Conservation (phyloP, 2,797 vertebrate species). For the Hylomyscus alleni region DNA sequence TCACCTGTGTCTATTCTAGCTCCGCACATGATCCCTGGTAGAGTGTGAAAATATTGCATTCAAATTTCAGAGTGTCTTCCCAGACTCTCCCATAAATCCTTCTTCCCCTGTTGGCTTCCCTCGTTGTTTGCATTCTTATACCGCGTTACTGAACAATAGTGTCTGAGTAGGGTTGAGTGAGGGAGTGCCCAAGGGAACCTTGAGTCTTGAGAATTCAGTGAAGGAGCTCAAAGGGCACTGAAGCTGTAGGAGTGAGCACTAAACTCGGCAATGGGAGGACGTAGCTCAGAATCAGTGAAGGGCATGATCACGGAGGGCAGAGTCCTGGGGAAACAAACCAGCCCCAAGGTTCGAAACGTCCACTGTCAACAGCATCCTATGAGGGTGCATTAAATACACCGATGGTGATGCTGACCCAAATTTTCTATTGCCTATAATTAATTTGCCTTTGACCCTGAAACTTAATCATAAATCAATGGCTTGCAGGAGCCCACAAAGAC, state of each 20-base stretch:
- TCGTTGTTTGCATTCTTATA: not conserved
- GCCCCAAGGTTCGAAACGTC: accelerated
- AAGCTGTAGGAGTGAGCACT: not conserved
- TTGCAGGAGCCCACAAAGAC: not conserved
- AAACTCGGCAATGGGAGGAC: not conserved
- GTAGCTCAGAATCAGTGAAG: not conserved
- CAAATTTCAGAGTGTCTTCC: not conserved
- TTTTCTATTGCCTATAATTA: not conserved
- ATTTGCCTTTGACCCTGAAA: constrained; percentile 13
- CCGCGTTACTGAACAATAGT: not conserved
- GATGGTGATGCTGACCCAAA: not conserved
- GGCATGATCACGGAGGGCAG: not conserved
- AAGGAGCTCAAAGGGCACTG: not conserved
- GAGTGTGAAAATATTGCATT: not conserved
- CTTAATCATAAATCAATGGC: not conserved
- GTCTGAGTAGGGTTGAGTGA: not conserved
- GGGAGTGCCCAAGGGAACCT: accelerated
- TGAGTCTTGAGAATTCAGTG: not conserved
- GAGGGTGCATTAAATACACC: not conserved
- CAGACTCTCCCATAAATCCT: not conserved
- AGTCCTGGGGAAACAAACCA: not conserved
- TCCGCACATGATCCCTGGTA: not conserved
- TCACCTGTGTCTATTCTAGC: not conserved
- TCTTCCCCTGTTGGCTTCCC: not conserved
- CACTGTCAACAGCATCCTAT: not conserved